Conservation (phyloP, 2,888 invertebrate genomes). For the Microctonus aethiopoides region DNA sequence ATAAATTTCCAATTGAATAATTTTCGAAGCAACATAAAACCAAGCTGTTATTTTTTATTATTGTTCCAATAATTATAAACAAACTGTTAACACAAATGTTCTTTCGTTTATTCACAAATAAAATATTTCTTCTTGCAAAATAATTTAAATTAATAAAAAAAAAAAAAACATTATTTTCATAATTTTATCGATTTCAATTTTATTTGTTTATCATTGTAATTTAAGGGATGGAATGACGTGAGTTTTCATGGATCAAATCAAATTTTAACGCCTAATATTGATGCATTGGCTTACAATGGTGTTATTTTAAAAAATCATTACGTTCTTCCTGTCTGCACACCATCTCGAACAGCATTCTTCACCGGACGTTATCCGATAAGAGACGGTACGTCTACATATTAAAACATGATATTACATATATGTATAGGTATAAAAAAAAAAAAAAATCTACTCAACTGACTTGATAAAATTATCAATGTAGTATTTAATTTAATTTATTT, state of each 20-base stretch:
- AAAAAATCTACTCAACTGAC: too few species aligned
- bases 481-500: too few species aligned
- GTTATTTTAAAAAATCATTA: conserved; percentile 88
- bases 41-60: too few species aligned
- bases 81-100: too few species aligned
- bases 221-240: conserved; percentile 89
- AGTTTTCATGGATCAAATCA: conserved; percentile 89
- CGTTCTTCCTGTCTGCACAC: conserved; percentile 85
- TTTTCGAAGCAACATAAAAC: too few species aligned
- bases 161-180: background rate
- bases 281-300: conserved; percentile 85
- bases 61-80: too few species aligned
- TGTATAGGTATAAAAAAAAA: background rate
- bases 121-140: background rate
- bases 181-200: too few species aligned
- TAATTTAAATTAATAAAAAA: too few species aligned
- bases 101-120: too few species aligned
- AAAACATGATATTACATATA: background rate
- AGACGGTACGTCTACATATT: conserved; percentile 55
- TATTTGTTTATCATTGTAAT: background rate
- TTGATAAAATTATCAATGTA: background rate
- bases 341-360: conserved; percentile 82
- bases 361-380: conserved; percentile 90
- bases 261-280: conserved; percentile 90
- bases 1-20: too few species aligned